Evolutionary conservation across 2,888 invertebrate species (phyloP), one percentile per base, ranked within the genome.

Genomic region (Monopis laevigella): DNA sequence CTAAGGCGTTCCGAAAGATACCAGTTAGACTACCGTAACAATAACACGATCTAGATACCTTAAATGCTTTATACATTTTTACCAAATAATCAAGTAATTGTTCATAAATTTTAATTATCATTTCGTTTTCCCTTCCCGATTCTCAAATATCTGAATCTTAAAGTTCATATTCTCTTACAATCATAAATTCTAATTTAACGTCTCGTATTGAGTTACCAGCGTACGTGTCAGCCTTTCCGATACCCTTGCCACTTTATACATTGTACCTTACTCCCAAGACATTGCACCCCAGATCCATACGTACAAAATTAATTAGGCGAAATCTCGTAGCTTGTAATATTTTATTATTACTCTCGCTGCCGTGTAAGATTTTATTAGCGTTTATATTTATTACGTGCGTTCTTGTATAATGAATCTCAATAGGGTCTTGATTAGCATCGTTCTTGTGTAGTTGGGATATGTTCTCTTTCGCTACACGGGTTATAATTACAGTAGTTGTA

Each of bases 101-200:
- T n/a, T n/a, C n/a, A n/a, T n/a, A n/a, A n/a, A n/a, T n/a, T n/a
- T n/a, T n/a, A n/a, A n/a, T n/a, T n/a, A n/a, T n/a, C n/a, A n/a
- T n/a, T n/a, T n/a, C n/a, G n/a, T n/a, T n/a, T n/a, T n/a, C n/a
- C n/a, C n/a, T 44, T 42, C 39, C 39, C 10, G 35, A 35, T 36
- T 41, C 13, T 30, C 40, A 14, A 7, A 18, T 21, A 38, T 6
- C 32, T 29, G 32, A 32, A 32, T 10, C 32, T n/a, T n/a, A 17
- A 32, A 32, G 32, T 32, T 32, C 17, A 29, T 29, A 29, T 32
- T 32, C 32, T 17, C 14, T 10, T 32, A 32, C 17, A 78, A 74
- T 78, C 77, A 78, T 80, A 80, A 78, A 80, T 80, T 78, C 70
- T 74, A 75, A 80, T 80, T 80, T 80, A 66, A 64, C 67, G 56